Evolutionary conservation across 2,113 vertebrate genomes (phyloP).

Genomic region (Gopherus evgoodei): DNA sequence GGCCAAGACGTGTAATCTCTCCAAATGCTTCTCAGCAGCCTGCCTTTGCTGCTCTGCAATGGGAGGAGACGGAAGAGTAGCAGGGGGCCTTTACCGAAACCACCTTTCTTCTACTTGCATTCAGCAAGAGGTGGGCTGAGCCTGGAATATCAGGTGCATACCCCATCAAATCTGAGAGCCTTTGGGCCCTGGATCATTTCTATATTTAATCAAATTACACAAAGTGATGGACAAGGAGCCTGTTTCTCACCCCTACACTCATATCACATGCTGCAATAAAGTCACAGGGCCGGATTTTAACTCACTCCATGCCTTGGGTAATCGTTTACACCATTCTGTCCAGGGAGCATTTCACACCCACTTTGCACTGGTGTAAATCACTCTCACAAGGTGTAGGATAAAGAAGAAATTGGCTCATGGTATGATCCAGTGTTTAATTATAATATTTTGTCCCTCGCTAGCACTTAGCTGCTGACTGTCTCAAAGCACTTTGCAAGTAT

Average conservation of each 20-base stretch:
- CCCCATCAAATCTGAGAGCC: not conserved
- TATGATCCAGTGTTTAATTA: not conserved
- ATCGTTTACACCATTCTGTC: not conserved
- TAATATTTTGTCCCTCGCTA: not conserved
- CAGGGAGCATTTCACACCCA: not conserved
- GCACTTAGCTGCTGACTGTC: not conserved
- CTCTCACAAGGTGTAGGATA: not conserved
- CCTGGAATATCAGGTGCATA: not conserved
- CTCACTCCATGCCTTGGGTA: not conserved
- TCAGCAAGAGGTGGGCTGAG: not conserved
- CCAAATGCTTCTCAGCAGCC: not conserved
- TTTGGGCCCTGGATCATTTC: not conserved
- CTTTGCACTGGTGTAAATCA: not conserved
- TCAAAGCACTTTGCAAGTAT: not conserved
- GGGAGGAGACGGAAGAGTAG: not conserved
- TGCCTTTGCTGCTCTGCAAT: not conserved
- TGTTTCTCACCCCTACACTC: not conserved
- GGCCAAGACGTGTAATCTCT: not conserved
- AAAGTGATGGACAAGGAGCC: not conserved
- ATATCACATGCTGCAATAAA: not conserved
- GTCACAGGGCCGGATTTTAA: not conserved
- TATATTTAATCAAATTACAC: not conserved
- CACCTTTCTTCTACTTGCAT: not conserved
- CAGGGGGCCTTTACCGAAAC: not conserved
- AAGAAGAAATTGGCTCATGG: not conserved